Conservation (phyloP, 2,113 vertebrate genomes). For the Tyto alba region DNA sequence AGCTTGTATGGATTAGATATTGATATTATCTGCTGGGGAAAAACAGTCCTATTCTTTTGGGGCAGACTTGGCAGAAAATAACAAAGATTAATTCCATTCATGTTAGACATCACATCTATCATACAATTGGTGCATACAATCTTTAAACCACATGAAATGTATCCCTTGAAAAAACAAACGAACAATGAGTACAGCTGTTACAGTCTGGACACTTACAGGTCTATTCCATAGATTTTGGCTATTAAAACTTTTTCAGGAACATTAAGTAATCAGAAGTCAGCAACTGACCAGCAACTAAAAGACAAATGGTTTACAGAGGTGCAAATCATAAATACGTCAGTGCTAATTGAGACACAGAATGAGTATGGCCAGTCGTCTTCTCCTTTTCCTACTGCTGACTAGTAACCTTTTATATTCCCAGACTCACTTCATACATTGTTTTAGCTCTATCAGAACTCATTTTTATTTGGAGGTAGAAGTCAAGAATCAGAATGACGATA, state of each 20-base stretch:
- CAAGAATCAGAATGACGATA: neutral
- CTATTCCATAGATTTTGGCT: neutral
- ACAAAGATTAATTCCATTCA: neutral
- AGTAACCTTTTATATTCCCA: neutral
- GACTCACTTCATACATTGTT: neutral
- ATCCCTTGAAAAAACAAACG: neutral
- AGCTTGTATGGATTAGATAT: neutral
- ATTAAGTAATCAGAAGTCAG: neutral
- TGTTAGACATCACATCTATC: neutral
- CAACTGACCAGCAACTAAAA: neutral
- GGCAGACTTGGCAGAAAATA: neutral
- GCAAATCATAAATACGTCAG: neutral
- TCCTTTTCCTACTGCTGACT: neutral
- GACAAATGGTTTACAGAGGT: neutral
- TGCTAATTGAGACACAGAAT: neutral
- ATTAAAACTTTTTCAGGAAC: neutral
- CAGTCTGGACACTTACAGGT: neutral
- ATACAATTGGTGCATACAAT: neutral
- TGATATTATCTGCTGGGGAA: neutral
- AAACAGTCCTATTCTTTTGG: neutral
- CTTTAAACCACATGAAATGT: neutral
- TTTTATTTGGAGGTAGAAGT: neutral
- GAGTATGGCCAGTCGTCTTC: neutral
- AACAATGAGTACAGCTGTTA: neutral
- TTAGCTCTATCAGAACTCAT: neutral